Base-by-base conservation (phyloP, 2,888 invertebrate species). In the Drosophila kuntzei region DNA sequence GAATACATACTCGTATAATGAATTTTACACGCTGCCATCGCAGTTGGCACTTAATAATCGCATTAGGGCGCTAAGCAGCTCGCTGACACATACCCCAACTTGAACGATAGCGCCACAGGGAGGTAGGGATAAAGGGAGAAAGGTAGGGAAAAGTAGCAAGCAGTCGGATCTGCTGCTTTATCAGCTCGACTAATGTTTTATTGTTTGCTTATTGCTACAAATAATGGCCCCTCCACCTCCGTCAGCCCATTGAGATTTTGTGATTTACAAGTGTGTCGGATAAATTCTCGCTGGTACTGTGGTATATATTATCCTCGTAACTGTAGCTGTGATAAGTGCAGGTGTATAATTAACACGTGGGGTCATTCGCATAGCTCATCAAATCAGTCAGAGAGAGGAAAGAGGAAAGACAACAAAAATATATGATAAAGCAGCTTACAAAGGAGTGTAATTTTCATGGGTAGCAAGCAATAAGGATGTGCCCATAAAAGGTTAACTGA, bases 1-100 rank as follows among this genome's bases (percentile, higher is more conserved):
- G 69, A 80, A 46, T 46, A 46, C 29, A 46, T 46, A 22, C 43
- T 41, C 39, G 79, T 80, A 83, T 82, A 87, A 88, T 80, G 84
- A 86, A 87, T 83, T 89, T 86, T 79, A 83, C 87, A 79, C 75
- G 71, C 76, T 66, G 75, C 82, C 82, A 76, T 59, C 72, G 80
- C 71, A 73, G 74, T 83, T 72, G 83, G 71, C 84, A 87, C 89
- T 87, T 87, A 88, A 87, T 89, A 89, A 87, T 80, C 87, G 79
- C 81, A 82, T 87, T 83, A 89, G 80, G 75, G 80, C 54, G 89
- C 80, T 88, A 83, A 83, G 84, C 84, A 87, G 89, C 79, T 55
- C 63, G 75, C 71, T 88, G 89, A 88, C 87, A 87, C 75, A 79
- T 63, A 46, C 69, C 54, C 39, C 34, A 18, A 34, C 44, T 37